Conservation (phyloP, 2,888 invertebrate species). For the Phaedon cochleariae region DNA sequence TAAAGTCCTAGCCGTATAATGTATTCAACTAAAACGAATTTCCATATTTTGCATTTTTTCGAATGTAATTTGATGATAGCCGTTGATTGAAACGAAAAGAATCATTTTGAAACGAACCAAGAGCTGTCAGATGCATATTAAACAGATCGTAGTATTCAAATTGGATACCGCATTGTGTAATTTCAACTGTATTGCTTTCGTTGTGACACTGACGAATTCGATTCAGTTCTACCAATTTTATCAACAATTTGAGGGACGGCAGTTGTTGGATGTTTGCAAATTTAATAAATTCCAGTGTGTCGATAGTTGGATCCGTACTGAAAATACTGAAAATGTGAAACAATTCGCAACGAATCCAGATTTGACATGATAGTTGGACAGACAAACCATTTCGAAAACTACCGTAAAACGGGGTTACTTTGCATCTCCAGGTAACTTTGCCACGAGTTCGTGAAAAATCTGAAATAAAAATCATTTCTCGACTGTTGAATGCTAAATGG, state of each 20-base stretch:
- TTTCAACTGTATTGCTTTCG: slow-evolving; percentile 14
- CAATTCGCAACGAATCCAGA: no score
- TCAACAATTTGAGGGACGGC: not conserved
- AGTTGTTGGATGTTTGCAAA: not conserved
- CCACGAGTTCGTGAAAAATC: no score
- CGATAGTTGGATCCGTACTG: not conserved
- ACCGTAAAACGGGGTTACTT: no score
- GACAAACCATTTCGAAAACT: no score
- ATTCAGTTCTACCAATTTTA: slow-evolving; percentile 13
- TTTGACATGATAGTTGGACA: no score
- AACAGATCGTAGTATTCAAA: slow-evolving; percentile 15
- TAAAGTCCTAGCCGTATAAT: no score
- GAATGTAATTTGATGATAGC: not conserved
- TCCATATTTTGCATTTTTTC: not conserved
- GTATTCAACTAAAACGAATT: no score
- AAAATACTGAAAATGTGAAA: not conserved
- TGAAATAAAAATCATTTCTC: no score
- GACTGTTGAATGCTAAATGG: no score
- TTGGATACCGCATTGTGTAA: slow-evolving; percentile 11
- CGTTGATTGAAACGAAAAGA: not conserved
- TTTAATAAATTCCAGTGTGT: not conserved
- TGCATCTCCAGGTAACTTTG: not conserved
- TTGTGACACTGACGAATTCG: slow-evolving; percentile 11
- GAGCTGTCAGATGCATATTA: slow-evolving; percentile 12
- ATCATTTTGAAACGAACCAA: not conserved